Evolutionary conservation across 1,140 invertebrate species (phyloP).

Genomic region (Caenorhabditis inopinata): DNA sequence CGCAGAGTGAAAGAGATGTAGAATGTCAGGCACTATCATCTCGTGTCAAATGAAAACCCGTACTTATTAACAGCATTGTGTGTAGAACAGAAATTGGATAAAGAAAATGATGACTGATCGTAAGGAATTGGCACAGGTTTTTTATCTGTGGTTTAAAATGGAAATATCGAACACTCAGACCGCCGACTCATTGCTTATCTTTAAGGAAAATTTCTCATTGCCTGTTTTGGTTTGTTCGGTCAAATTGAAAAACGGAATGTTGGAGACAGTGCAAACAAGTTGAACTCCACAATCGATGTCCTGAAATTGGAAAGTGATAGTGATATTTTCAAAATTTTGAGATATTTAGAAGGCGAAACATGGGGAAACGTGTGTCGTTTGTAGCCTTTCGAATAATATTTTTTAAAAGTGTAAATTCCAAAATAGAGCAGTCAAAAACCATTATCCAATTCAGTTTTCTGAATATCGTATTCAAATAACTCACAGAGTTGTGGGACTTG

Average conservation of each 20-base stretch:
- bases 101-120: neutral
- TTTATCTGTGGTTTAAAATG: no score
- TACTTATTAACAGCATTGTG: neutral
- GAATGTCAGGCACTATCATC: neutral
- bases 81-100: neutral
- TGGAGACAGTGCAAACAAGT: constrained; percentile 80
- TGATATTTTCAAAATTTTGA: neutral
- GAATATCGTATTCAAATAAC: neutral
- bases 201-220: constrained; percentile 23
- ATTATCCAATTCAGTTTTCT: no score
- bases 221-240: constrained; percentile 78
- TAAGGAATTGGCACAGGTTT: neutral
- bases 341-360: neutral
- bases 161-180: constrained; percentile 20
- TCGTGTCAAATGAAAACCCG: constrained; percentile 10
- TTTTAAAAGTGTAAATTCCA: no score
- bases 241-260: constrained; percentile 86
- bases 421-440: no score
- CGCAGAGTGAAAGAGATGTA: neutral
- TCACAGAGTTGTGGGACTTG: constrained; percentile 77
- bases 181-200: constrained; percentile 43
- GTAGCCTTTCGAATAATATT: no score
- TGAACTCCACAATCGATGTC: constrained; percentile 72
- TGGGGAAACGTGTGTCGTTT: no score
- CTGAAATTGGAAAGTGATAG: constrained; percentile 4